Evolutionary conservation across 2,888 invertebrate species (phyloP).

Genomic region (Mayetiola destructor): DNA sequence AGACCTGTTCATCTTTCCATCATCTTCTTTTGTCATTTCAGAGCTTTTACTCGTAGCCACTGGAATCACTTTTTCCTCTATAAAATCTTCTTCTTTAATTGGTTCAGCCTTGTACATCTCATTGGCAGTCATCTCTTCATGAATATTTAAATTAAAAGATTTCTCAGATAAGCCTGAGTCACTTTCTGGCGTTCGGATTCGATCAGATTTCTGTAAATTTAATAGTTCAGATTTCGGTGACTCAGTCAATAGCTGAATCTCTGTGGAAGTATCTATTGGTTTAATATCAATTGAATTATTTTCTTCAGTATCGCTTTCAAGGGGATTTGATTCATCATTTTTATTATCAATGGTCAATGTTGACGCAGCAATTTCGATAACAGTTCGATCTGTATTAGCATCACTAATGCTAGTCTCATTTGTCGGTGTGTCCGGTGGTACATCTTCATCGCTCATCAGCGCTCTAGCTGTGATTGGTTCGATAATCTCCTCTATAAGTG

Average conservation of each 20-base stretch:
- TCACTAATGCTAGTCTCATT: not conserved
- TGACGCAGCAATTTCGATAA: not conserved
- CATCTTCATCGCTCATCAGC: not conserved
- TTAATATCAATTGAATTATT: not conserved
- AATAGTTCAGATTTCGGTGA: not conserved
- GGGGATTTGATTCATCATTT: not conserved
- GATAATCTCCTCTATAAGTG: not conserved
- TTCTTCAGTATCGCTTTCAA: not conserved
- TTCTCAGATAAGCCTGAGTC: slow-evolving; percentile 13
- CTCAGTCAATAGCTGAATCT: not conserved
- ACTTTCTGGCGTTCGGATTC: slow-evolving; percentile 8
- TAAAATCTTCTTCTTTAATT: not conserved
- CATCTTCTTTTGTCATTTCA: too few species aligned
- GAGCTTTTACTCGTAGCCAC: too few species aligned
- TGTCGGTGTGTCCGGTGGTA: not conserved
- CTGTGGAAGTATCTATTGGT: not conserved
- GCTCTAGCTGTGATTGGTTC: not conserved
- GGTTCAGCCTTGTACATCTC: slow-evolving; percentile 13
- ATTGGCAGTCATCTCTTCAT: slow-evolving; percentile 11
- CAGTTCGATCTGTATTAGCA: not conserved
- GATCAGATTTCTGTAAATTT: not conserved
- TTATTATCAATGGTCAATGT: not conserved
- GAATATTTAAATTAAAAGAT: slow-evolving; percentile 14
- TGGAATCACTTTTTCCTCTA: not conserved
- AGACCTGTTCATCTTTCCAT: too few species aligned